Evolutionary conservation across 2,797 vertebrate genomes (phyloP), one percentile per base, ranked within the genome.

Genomic region (Erpetoichthys calabaricus): DNA sequence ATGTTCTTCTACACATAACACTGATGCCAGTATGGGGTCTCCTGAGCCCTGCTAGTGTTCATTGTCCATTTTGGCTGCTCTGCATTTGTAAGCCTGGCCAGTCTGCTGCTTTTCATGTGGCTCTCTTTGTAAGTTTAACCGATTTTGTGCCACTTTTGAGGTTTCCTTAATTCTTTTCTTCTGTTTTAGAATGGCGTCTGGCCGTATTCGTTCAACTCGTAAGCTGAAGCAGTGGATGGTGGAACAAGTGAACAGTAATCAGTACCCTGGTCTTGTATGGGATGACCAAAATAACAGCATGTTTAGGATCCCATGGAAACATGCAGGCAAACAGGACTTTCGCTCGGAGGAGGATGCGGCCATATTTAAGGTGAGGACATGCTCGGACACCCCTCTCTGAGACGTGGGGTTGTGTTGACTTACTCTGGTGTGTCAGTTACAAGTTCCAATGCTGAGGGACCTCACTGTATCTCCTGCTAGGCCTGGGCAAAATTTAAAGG

Each of bases 281-380:
- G 86, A 94, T 1, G 82, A 95, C 41, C 64, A 75, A 0, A 69
- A 67, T 5, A 87, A 84, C 62, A 92, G 86, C 1, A 88, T 89
- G 87, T 92, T 94, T 73, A 85, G 90, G 8, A 92, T 95, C 64
- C 92, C 92, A 2, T 95, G 92, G 92, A 91, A 93, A 65, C 91
- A 93, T 2, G 91, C 90, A 0, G 90, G 90, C 5, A 93, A 92
- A 60, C 91, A 94, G 60, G 91, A 94, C 72, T 93, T 91, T 73
- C 78, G 90, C 1, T 85, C 86, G 7, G 86, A 94, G 1, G 89
- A 94, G 62, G 91, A 93, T 45, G 91, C 85, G 0, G 89, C 87
- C 44, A 88, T 95, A 62, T 95, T 94, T 67, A 92, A 91, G 89
- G 91, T 79, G 44, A 43, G 9, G 4, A 6, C 45, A 10, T 4